Conservation (phyloP, 2,888 invertebrate species). For the Seladonia tumulorum region DNA sequence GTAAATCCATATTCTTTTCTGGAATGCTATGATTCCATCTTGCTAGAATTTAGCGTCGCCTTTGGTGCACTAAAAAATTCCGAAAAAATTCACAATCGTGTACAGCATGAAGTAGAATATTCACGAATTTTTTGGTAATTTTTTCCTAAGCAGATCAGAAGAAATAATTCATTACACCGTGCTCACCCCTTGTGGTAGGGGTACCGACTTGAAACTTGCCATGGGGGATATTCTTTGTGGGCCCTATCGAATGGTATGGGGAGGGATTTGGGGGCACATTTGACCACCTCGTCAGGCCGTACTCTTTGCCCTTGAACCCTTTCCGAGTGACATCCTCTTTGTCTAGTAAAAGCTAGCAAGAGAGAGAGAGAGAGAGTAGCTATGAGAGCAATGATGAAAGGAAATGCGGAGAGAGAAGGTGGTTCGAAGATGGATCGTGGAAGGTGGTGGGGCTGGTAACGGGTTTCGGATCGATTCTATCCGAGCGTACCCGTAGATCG, state of each 20-base stretch:
- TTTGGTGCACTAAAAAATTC: neutral
- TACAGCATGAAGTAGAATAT: neutral
- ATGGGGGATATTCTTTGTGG: too few species aligned
- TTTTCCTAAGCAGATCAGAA: neutral
- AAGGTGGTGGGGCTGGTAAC: neutral
- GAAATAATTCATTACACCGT: neutral
- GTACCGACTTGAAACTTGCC: neutral
- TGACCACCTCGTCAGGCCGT: neutral
- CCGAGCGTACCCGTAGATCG: slow-evolving; percentile 36
- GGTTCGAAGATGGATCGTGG: neutral
- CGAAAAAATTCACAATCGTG: neutral
- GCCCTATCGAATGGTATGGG: too few species aligned
- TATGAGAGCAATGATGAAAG: neutral
- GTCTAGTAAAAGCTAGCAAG: neutral
- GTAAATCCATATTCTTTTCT: neutral
- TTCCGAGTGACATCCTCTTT: neutral
- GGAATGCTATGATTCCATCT: neutral
- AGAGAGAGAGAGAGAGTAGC: too few species aligned
- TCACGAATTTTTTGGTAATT: neutral
- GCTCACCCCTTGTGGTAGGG: neutral
- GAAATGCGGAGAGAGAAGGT: neutral
- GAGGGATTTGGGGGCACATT: neutral
- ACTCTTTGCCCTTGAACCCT: too few species aligned
- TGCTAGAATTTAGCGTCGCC: neutral
- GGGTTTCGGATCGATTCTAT: slow-evolving; percentile 40